Evolutionary conservation across 2,888 invertebrate species (phyloP), one percentile per base, ranked within the genome.

Genomic region (Drosophila paucipuncta): DNA sequence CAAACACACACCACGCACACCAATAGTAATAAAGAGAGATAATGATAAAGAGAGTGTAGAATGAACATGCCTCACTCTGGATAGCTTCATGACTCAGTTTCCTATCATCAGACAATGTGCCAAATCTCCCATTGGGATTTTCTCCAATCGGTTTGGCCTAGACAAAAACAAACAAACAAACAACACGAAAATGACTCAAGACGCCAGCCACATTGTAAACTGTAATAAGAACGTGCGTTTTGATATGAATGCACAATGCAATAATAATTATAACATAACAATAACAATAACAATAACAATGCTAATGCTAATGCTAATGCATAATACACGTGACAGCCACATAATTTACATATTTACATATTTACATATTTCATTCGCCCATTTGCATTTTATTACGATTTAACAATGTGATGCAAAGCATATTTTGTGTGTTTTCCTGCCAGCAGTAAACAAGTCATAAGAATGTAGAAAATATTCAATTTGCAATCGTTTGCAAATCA

Each of bases 281-380:
- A 47, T 18, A 43, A 28, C 35, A 47, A 61, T 10, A 74, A 49
- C 41, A 37, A 47, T 2, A 2, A 5, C 22, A 58, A 57, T 41
- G 22, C 25, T 9, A 41, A 50, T 65, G 25, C 16, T 39, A 64
- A 65, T 50, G 43, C 59, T 35, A 65, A 65, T 55, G 43, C 73
- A 57, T 9, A 22, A 35, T 43, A 28, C 30, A 25, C 9, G 35
- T 41, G n/a, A 25, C 47, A 47, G 25, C 16, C 22, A 16, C 7
- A 50, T 39, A n/a, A 43, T 25, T 73, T 61, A 58, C 72, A 72
- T 59, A 53, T 61, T 62, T 61, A 58, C 72, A 72, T 59, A 53
- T 61, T 62, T 60, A 64, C 61, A 71, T 59, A 53, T 61, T 68
- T 60, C 18, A 64, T 50, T 65, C 11, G 18, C 49, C 47, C 22